A percentile compares a stretch with the other conserved stretches of the same genome.
These are phyloP conservation scores for Ptyas mucosa DNA, from an alignment of 2,113 vertebrate species.

Conservation along the genomic window DNA sequence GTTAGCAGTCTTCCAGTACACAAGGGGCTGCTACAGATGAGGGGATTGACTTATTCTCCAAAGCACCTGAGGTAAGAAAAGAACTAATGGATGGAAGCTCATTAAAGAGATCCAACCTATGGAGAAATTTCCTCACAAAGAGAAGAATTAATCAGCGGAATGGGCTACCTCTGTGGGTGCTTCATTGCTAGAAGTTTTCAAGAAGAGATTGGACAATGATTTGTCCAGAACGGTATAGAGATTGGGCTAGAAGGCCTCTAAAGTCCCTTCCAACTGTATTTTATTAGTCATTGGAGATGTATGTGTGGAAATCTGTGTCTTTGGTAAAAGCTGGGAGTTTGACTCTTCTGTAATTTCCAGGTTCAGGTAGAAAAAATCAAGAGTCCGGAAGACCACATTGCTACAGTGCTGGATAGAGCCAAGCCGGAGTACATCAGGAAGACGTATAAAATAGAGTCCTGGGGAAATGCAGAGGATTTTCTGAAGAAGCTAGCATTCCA, in stretches of 20 bases:
- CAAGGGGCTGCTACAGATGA: neutral
- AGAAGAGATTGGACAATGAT: neutral
- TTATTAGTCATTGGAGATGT: neutral
- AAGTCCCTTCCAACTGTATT: neutral
- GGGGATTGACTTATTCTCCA: neutral
- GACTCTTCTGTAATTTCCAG: slow-evolving; percentile 56
- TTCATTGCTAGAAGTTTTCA: neutral
- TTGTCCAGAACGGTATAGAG: neutral
- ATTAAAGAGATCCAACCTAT: neutral
- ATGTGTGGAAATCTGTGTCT: neutral
- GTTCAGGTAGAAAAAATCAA: slow-evolving; percentile 99
- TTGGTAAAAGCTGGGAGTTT: neutral
- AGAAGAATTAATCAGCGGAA: neutral
- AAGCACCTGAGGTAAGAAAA: neutral
- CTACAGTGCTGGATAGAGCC: slow-evolving; percentile 87
- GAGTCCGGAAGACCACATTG: slow-evolving; percentile 90
- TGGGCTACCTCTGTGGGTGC: neutral
- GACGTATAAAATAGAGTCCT: slow-evolving; percentile 88
- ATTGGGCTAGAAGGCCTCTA: neutral
- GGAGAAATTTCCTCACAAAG: neutral
- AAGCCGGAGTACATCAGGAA: slow-evolving; percentile 94
- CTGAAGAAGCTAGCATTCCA: slow-evolving; percentile 91
- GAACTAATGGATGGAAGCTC: neutral
- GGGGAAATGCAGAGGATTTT: slow-evolving; percentile 87
- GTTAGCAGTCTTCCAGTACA: neutral